Conservation (phyloP, 2,888 invertebrate species). For the Andrena minutula region DNA sequence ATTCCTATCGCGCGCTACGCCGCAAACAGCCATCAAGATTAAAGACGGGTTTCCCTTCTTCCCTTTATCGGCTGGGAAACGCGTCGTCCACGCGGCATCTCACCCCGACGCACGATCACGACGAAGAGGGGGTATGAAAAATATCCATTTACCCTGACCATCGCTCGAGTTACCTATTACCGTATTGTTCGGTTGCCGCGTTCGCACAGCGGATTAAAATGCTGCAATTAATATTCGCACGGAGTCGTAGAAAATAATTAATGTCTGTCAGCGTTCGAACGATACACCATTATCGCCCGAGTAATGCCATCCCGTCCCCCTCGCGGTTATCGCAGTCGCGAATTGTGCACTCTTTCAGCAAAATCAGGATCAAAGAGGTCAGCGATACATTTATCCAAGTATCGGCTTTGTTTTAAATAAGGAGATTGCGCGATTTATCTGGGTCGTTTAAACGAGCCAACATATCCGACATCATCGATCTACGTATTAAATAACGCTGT, state of each 20-base stretch:
- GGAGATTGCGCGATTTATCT: neutral
- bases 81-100: neutral
- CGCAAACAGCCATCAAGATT: conserved; percentile 20
- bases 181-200: conserved; percentile 7
- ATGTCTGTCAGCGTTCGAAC: conserved; percentile 34
- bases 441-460: neutral
- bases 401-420: conserved; percentile 22
- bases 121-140: neutral
- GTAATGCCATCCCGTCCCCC: neutral
- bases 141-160: conserved; percentile 30
- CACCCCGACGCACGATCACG: neutral
- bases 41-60: conserved; percentile 14
- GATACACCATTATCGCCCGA: conserved; percentile 44
- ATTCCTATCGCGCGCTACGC: conserved; percentile 37
- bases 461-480: neutral
- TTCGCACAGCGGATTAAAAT: conserved; percentile 21
- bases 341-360: conserved; percentile 18
- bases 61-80: neutral
- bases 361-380: conserved; percentile 34
- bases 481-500: conserved; percentile 1
- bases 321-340: conserved; percentile 22
- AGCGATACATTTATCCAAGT: neutral
- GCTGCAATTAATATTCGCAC: conserved; percentile 45
- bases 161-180: neutral
- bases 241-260: conserved; percentile 49